Conservation (phyloP, 35 echinoderm and acorn worm genomes). For the Anneissia japonica region DNA sequence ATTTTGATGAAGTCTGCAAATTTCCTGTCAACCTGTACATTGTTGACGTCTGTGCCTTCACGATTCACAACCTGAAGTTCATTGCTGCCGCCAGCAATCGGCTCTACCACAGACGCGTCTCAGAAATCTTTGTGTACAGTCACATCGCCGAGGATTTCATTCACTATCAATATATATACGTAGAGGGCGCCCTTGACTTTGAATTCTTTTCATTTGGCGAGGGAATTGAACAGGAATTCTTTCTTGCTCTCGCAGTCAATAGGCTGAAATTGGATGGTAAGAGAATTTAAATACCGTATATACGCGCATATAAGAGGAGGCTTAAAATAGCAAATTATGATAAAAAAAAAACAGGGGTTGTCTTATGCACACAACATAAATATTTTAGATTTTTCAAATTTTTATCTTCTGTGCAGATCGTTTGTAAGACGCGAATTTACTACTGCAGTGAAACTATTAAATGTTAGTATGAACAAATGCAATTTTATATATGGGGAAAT, state of each 20-base stretch:
- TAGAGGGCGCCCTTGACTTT: slow-evolving; percentile 37
- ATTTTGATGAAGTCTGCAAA: slow-evolving; percentile 27
- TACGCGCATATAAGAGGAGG: too few relatives aligned
- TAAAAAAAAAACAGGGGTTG: too few relatives aligned
- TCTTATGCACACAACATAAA: too few relatives aligned
- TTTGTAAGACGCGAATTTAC: too few relatives aligned
- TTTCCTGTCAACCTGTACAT: not conserved
- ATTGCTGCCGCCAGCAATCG: slow-evolving; percentile 6
- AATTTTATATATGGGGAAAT: too few relatives aligned
- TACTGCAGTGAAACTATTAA: too few relatives aligned
- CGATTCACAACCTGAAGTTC: slow-evolving; percentile 20
- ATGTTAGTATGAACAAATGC: too few relatives aligned
- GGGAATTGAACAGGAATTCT: slow-evolving; percentile 36
- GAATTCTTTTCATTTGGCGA: slow-evolving; percentile 28
- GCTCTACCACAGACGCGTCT: not conserved
- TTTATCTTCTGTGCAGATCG: too few relatives aligned
- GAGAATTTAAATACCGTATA: too few relatives aligned
- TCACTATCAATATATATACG: slow-evolving; percentile 34
- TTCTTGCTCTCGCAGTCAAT: slow-evolving; percentile 33
- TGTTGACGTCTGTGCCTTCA: slow-evolving; percentile 28
- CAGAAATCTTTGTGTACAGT: slow-evolving; percentile 26
- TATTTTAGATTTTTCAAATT: too few relatives aligned
- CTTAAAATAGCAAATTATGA: too few relatives aligned
- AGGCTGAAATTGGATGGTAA: not conserved
- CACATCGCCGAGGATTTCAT: slow-evolving; percentile 7